Percentiles rank a stretch among this genome's conserved stretches.
These are phyloP conservation scores for Anthrax anthrax DNA, from an alignment of 2,888 invertebrate species.

Conservation along the genomic window DNA sequence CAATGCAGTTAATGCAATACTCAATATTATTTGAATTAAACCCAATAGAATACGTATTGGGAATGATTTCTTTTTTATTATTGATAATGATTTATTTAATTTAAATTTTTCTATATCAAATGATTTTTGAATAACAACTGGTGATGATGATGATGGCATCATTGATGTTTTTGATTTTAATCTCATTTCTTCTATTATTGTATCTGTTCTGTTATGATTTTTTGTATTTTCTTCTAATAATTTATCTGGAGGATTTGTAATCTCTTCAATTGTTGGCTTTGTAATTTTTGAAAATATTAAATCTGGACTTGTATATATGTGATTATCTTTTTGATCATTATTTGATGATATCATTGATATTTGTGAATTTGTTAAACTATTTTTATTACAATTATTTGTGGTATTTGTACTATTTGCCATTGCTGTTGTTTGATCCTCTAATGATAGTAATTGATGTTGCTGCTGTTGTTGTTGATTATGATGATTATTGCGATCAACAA, in stretches of 20 bases:
- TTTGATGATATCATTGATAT: constrained; percentile 22
- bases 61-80: constrained; percentile 2
- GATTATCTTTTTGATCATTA: constrained; percentile 17
- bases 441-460: too few species aligned
- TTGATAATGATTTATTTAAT: not conserved
- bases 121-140: not conserved
- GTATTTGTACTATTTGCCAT: constrained; percentile 26
- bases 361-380: constrained; percentile 29
- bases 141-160: not conserved
- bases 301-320: constrained; percentile 33
- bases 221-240: not conserved
- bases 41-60: constrained; percentile 29
- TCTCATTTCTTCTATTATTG: too few species aligned
- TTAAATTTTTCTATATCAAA: not conserved
- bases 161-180: not conserved
- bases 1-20: constrained; percentile 28
- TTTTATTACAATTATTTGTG: constrained; percentile 20
- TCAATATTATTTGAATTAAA: constrained; percentile 27
- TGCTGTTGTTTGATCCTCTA: constrained; percentile 20
- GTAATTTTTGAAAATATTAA: constrained; percentile 13
- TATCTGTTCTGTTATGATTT: too few species aligned
- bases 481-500: constrained; percentile 24
- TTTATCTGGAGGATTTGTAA: not conserved
- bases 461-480: not conserved
- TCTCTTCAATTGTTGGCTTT: not conserved